Percentiles rank a stretch among this genome's conserved stretches.
Conservation (phyloP, 2,797 vertebrate species). For the Emys orbicularis region DNA sequence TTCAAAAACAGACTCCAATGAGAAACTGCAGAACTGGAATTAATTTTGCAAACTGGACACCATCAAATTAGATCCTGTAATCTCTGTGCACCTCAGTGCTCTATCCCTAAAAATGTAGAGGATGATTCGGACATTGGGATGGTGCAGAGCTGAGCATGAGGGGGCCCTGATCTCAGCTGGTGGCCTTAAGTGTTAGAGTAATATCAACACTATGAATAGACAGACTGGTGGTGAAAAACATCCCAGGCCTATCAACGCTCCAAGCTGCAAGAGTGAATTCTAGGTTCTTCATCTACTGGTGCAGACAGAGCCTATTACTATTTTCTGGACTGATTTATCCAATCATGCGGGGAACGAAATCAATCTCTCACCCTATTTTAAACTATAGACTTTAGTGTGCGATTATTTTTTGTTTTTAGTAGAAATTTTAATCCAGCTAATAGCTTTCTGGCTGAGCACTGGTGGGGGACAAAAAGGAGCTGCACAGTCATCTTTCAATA, state of each 20-base stretch:
- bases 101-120: neutral
- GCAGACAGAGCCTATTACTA: neutral
- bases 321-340: neutral
- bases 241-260: neutral
- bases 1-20: too few relatives aligned
- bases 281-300: neutral
- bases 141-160: neutral
- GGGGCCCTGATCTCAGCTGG: neutral
- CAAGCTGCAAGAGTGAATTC: neutral
- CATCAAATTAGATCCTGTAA: neutral
- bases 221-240: neutral
- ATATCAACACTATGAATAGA: neutral
- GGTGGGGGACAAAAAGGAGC: neutral
- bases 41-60: too few relatives aligned
- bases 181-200: neutral
- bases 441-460: constrained; percentile 16
- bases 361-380: neutral
- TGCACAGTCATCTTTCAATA: neutral
- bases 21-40: too few relatives aligned
- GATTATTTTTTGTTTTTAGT: neutral
- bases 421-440: constrained; percentile 14
- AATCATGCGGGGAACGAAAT: neutral
- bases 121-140: neutral
- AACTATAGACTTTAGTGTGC: neutral
- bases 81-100: neutral